Base-by-base conservation (phyloP, 2,113 vertebrate species). In the Cynopterus brachyotis region DNA sequence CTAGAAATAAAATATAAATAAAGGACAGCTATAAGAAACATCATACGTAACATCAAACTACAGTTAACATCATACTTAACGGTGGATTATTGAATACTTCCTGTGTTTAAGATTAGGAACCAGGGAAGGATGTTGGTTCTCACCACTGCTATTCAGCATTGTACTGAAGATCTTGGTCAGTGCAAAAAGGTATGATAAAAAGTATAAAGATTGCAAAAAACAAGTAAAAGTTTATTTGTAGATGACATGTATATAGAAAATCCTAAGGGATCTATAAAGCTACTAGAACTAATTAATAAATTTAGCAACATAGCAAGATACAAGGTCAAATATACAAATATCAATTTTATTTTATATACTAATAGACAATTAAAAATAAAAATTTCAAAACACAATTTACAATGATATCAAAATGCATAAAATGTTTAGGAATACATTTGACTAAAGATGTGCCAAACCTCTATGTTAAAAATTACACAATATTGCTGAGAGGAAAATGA, bases 281-380 rank as follows among this genome's bases (percentile, higher is more conserved):
- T 17, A 37, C 26, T 47, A 17, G 10, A 73, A 80, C 35, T 88
- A 84, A 72, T 10, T 42, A 90, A 50, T 12, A 8, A 94, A 75
- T 80, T 82, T 42, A 73, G 37, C 42, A 92, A 73, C 12, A 75
- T 16, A 64, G n/a, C 42, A 76, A 92, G 32, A 6, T 79, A 37
- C 12, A 64, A 45, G 82, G 15, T 83, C 73, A 92, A 75, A 86
- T 35, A 35, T 20, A 42, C 40, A 90, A 82, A 50, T 47, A 57
- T 84, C 9, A 69, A 24, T 55, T 60, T 78, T 93, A 37, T 8
- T 75, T 87, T 59, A 45, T 13, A 53, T 28, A 42, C 9, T 53
- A 84, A 91, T 13, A 32, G 75, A 78, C 26, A 83, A 80, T 64
- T 89, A 89, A 96, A 83, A 78, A 88, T 59, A 70, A 83, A 90